phyloP scores from a whole-genome alignment of 2,797 vertebrate species.

The Xerus rutilus region DNA sequence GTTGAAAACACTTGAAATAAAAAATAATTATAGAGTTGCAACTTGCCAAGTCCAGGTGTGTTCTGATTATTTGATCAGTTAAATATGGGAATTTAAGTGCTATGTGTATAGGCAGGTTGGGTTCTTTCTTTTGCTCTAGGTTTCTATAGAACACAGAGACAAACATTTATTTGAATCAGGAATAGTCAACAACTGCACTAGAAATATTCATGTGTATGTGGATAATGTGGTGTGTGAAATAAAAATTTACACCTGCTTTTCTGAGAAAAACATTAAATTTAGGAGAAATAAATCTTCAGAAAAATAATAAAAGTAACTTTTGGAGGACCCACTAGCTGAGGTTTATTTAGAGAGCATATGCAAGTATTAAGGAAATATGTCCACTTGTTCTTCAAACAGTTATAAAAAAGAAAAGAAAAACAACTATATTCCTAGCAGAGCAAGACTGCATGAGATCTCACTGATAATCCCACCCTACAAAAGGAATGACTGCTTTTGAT shows the following conservation, averaged over 20 bases:
- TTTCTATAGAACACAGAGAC: not conserved
- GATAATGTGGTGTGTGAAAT: not conserved
- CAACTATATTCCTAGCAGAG: not conserved
- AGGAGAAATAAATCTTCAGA: not conserved
- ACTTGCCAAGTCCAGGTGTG: not conserved
- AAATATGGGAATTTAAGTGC: not conserved
- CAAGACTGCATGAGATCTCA: not conserved
- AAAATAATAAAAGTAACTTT: not conserved
- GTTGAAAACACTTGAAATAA: not conserved
- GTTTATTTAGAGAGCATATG: not conserved
- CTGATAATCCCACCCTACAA: not conserved
- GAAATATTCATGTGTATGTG: not conserved
- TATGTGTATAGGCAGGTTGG: not conserved
- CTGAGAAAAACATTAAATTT: slow-evolving; percentile 1
- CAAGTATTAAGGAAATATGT: not conserved
- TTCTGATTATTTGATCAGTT: not conserved
- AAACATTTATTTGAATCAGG: not conserved
- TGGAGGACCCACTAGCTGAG: not conserved
- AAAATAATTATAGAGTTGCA: not conserved
- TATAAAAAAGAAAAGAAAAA: slow-evolving; percentile 46
- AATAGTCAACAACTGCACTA: not conserved
- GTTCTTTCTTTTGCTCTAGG: not conserved
- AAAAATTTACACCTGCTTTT: not conserved
- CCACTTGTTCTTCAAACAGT: not conserved
- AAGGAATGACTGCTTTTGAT: not conserved